Base-by-base conservation (phyloP, 1,140 invertebrate genomes). In the Brachionus angularis region DNA sequence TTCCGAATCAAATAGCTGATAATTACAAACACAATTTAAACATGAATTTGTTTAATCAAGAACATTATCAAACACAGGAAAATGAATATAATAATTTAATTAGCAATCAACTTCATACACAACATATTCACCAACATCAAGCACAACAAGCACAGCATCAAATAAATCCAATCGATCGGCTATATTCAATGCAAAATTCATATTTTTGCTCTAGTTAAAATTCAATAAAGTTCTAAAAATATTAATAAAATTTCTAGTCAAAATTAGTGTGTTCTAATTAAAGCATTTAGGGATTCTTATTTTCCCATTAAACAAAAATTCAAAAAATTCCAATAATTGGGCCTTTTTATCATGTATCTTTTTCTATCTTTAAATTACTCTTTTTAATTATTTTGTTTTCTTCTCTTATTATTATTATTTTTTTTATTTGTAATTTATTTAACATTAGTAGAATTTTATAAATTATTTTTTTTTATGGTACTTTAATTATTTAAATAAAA, bases 161-260 rank as follows among this genome's bases (percentile, higher is more conserved):
- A 10, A 8, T 21, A 7, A 67, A 67, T 67, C 62, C 62, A 34
- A 67, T 67, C 18, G 36, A 46, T 47, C 42, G 47, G 46, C 36
- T 67, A 12, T 67, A 67, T 23, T 67, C 62, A 67, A 67, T 67
- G 62, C 62, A 67, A 31, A 67, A 47, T 50, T 67, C 62, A 34
- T 67, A 67, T 47, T 67, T 67, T 34, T 67, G 25, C 10, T 16
- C 39, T 10, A 16, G 39, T 42, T 42, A 16, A 42, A 42, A 16
- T 42, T 16, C 39, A 42, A 42, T 42, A 10, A 10, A 42, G 10
- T 42, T 42, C 10, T 42, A 42, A 42, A 10, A 42, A 16, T 42
- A 16, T 16, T 10, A 10, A 10, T 42, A 42, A 16, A 16, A 10
- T 42, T 42, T 42, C n/a, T n/a, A n/a, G n/a, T 42, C 10, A 42